A percentile compares a stretch with the other conserved stretches of the same genome.
These are phyloP conservation scores for Sturnus vulgaris DNA, from an alignment of 2,113 vertebrate genomes.

Conservation along the genomic window DNA sequence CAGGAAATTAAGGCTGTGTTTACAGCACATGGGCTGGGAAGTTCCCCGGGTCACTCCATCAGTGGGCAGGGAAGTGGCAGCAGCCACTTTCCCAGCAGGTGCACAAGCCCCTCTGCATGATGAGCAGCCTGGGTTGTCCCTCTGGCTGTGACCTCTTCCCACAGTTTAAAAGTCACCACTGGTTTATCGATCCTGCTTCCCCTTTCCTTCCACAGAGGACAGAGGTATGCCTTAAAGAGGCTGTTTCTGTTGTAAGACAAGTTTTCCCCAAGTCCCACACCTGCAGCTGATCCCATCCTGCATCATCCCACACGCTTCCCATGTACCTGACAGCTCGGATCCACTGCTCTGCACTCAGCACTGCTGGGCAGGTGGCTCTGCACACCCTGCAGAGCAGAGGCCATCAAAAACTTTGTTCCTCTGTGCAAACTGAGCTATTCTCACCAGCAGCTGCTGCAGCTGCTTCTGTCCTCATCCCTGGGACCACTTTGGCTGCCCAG, in stretches of 20 bases:
- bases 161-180: background rate
- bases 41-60: background rate
- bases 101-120: background rate
- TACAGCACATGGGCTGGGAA: background rate
- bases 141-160: background rate
- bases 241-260: background rate
- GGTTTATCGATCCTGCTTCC: background rate
- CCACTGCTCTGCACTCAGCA: rapidly evolving
- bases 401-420: background rate
- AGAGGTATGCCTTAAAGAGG: background rate
- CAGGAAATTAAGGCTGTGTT: constrained; percentile 20
- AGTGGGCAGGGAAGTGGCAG: background rate
- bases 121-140: background rate
- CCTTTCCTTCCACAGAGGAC: background rate
- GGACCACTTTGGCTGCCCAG: background rate
- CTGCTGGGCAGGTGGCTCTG: background rate
- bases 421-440: background rate
- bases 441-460: background rate
- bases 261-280: background rate
- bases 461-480: rapidly evolving
- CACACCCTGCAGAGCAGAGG: background rate
- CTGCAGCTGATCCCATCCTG: background rate
- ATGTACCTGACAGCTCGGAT: rapidly evolving
- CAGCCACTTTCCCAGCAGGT: background rate
- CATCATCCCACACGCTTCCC: rapidly evolving